Evolutionary conservation across 2,888 invertebrate species (phyloP), one percentile per base, ranked within the genome.

Genomic region (Dasypolia templi): DNA sequence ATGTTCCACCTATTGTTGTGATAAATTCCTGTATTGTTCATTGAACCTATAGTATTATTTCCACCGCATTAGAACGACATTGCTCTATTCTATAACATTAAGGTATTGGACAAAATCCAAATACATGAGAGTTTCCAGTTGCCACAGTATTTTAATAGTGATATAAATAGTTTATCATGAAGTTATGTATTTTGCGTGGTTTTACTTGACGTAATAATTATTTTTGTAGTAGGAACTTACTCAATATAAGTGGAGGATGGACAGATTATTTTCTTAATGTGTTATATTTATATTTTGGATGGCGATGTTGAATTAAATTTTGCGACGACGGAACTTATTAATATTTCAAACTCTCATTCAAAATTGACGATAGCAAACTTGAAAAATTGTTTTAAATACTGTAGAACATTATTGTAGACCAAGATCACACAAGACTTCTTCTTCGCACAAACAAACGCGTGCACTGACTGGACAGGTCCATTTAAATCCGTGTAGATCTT

Each of bases 71-170:
- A 56, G 65, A 82, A 84, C 64, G 85, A 86, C 83, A 86, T 87
- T 88, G 79, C 72, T 76, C 62, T 64, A 72, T 83, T 76, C 62
- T 64, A 72, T 83, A 84, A 70, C 80, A 76, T 58, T 72, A 80
- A 75, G 51, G 68, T 65, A 81, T 88, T 89, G 89, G 89, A 89
- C 76, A 77, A 80, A 53, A 83, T 89, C 89, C 89, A 89, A 89
- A 80, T 49, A 79, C 84, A 88, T 84, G 83, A 86, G 61, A 74
- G 74, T 79, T 85, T 77, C 78, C 81, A 89, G 84, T 85, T 75
- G 81, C 76, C 70, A 74, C 79, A 75, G 67, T 79, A 78, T 84
- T 79, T 87, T 83, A 87, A 83, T 87, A 79, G 72, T 76, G 70
- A 71, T 85, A 86, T 87, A 85, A 85, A 85, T 87, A 85, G 74